Evolutionary conservation across 2,888 invertebrate genomes (phyloP).

Genomic region (Colletes collaris): DNA sequence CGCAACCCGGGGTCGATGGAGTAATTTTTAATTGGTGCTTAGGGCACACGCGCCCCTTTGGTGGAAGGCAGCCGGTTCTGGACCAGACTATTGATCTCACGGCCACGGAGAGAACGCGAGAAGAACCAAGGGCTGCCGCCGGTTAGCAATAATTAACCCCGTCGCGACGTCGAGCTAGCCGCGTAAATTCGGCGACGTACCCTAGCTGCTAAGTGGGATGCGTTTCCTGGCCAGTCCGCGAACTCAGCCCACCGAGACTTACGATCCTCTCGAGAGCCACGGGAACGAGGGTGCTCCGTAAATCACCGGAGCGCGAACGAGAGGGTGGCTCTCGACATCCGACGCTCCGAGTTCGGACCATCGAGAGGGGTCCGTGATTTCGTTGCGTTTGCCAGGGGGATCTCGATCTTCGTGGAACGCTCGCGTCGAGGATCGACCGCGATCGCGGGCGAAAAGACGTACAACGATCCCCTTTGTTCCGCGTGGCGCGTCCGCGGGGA

Average conservation of each 20-base stretch:
- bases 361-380: constrained; percentile 6
- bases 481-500: too few species aligned
- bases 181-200: constrained; percentile 63
- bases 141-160: constrained; percentile 74
- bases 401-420: neutral
- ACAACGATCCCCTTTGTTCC: too few species aligned
- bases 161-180: constrained; percentile 61
- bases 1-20: neutral
- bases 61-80: constrained; percentile 74
- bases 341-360: neutral
- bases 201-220: neutral
- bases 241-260: neutral
- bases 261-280: neutral
- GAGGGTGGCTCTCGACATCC: neutral
- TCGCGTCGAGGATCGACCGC: constrained; percentile 7
- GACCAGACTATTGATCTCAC: constrained; percentile 80
- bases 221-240: neutral
- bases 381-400: too few species aligned
- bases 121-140: constrained; percentile 62
- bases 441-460: neutral
- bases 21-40: constrained; percentile 32
- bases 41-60: constrained; percentile 48
- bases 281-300: constrained; percentile 26
- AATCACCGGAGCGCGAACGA: constrained; percentile 10
- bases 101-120: constrained; percentile 44